A percentile compares a stretch with the other conserved stretches of the same genome.
Conservation (phyloP, 2,888 invertebrate genomes). For the Xylota segnis region DNA sequence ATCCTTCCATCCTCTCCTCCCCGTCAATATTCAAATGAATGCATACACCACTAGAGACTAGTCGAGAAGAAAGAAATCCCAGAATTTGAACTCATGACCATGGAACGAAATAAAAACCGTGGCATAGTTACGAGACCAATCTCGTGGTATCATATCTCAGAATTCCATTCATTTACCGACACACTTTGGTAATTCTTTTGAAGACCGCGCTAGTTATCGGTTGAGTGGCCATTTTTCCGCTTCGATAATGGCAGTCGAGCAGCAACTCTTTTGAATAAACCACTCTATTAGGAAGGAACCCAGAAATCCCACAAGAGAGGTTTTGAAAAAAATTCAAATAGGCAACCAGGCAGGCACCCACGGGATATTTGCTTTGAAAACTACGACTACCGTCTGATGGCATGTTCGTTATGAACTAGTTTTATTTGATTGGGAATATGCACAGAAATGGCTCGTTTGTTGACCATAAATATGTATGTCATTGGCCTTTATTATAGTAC, state of each 20-base stretch:
- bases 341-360: not conserved
- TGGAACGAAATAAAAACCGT: constrained; percentile 2
- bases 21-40: constrained; percentile 58
- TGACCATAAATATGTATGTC: constrained; percentile 6
- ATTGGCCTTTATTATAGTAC: constrained; percentile 6
- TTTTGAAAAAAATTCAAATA: constrained; percentile 13
- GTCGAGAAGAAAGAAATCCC: constrained; percentile 27
- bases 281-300: constrained; percentile 21
- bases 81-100: constrained; percentile 10
- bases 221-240: constrained; percentile 57
- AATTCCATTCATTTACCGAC: constrained; percentile 23
- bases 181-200: constrained; percentile 43
- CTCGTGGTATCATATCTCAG: constrained; percentile 34
- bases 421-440: not conserved
- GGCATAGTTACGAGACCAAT: constrained; percentile 19
- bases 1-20: constrained; percentile 22
- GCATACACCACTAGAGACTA: constrained; percentile 16
- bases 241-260: constrained; percentile 16
- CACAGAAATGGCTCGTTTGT: not conserved
- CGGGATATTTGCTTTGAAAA: constrained; percentile 1
- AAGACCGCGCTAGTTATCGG: constrained; percentile 32
- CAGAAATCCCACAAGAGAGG: constrained; percentile 18
- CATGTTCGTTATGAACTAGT: not conserved
- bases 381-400: not conserved
- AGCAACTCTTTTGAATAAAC: constrained; percentile 19